Percentiles rank a stretch among this genome's conserved stretches.
These are phyloP conservation scores for Nothoprocta pentlandii DNA, from an alignment of 2,113 vertebrate genomes.

Conservation along the genomic window DNA sequence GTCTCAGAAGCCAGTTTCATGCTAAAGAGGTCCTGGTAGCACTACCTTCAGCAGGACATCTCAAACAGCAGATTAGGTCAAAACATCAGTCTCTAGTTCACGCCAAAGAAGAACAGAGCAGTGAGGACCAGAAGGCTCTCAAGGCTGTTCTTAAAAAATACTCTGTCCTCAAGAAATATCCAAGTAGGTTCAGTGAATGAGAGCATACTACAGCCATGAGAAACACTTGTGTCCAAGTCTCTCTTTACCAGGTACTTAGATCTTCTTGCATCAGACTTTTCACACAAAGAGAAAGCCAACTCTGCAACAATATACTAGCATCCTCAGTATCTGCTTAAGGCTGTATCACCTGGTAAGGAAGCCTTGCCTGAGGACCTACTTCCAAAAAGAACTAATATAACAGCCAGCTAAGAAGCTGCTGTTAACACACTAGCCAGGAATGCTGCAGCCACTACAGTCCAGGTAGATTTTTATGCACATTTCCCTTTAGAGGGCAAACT, in stretches of 20 bases:
- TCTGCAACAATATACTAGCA: slow-evolving; percentile 45
- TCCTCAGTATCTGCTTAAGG: slow-evolving; percentile 22
- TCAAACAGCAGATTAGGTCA: background rate
- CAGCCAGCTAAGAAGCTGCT: slow-evolving; percentile 11
- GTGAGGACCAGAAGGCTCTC: background rate
- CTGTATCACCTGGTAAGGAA: background rate
- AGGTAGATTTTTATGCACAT: background rate
- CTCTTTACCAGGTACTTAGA: background rate
- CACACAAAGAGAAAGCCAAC: slow-evolving; percentile 28
- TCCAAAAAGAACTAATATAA: background rate
- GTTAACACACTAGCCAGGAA: background rate
- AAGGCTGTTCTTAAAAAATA: background rate
- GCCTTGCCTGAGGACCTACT: background rate
- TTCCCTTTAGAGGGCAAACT: background rate
- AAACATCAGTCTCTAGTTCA: background rate
- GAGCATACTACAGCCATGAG: background rate
- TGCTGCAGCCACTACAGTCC: background rate
- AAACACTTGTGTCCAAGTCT: background rate
- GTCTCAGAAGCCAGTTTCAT: background rate
- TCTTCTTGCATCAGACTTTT: background rate
- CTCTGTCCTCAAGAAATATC: background rate
- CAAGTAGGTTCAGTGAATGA: background rate
- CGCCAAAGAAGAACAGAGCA: background rate
- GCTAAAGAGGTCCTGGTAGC: background rate
- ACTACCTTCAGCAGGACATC: background rate